Conservation (phyloP, 2,797 vertebrate genomes). For the Enteromius argenteus region DNA sequence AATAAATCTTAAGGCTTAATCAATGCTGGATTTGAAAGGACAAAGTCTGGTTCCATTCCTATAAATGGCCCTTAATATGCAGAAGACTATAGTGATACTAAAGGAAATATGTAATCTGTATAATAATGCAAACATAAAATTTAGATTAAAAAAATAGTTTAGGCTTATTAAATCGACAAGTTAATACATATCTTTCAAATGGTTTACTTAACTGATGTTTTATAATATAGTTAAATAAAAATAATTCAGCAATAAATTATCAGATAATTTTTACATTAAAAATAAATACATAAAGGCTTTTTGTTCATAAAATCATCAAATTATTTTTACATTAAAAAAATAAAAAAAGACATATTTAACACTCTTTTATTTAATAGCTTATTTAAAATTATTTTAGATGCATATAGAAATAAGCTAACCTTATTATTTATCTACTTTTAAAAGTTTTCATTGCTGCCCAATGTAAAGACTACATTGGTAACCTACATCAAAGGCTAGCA, state of each 20-base stretch:
- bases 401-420: background rate
- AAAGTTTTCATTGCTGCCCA: background rate
- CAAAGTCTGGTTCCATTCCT: background rate
- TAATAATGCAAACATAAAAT: background rate
- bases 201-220: background rate
- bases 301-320: background rate
- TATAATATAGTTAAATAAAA: background rate
- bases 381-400: background rate
- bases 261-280: background rate
- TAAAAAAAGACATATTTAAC: background rate
- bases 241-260: background rate
- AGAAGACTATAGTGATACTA: background rate
- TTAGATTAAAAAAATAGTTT: background rate
- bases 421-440: background rate
- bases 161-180: background rate
- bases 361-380: background rate
- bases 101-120: background rate
- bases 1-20: background rate
- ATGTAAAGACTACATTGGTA: background rate
- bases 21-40: background rate
- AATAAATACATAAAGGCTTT: background rate
- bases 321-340: background rate
- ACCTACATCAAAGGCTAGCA: background rate
- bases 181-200: background rate
- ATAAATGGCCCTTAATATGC: background rate